Conservation (phyloP, 2,113 vertebrate species). For the Eudyptes chrysolophus region DNA sequence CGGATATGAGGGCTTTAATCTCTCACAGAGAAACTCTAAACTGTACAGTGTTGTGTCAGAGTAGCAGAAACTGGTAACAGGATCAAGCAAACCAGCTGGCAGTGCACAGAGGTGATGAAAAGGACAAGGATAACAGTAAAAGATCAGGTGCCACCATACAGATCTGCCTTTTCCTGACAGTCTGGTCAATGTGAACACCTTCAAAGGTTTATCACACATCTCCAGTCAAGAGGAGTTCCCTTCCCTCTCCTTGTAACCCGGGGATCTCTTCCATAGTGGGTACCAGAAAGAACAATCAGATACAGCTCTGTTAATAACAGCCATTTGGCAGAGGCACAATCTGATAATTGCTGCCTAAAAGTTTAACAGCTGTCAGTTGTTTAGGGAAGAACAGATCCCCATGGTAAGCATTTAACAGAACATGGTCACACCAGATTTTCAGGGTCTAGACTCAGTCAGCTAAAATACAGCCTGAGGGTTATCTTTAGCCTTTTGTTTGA, state of each 20-base stretch:
- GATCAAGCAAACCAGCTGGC: neutral
- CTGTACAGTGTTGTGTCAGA: neutral
- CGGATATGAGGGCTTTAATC: neutral
- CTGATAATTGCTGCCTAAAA: neutral
- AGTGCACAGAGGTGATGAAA: neutral
- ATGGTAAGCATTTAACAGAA: neutral
- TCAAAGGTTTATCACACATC: neutral
- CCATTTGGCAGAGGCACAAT: neutral
- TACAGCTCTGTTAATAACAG: neutral
- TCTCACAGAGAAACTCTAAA: neutral
- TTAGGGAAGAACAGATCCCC: neutral
- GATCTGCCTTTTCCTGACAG: neutral
- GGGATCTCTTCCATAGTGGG: neutral
- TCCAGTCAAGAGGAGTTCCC: neutral
- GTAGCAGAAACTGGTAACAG: neutral
- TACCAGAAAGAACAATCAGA: neutral
- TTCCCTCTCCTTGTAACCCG: neutral
- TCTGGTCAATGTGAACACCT: neutral
- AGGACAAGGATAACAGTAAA: neutral
- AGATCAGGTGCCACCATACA: neutral
- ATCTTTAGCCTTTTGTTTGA: neutral
- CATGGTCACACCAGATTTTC: neutral
- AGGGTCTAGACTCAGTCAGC: neutral
- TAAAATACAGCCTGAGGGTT: neutral
- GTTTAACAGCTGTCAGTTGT: neutral